Conservation (phyloP, 2,797 vertebrate species). For the Hemibagrus guttatus region DNA sequence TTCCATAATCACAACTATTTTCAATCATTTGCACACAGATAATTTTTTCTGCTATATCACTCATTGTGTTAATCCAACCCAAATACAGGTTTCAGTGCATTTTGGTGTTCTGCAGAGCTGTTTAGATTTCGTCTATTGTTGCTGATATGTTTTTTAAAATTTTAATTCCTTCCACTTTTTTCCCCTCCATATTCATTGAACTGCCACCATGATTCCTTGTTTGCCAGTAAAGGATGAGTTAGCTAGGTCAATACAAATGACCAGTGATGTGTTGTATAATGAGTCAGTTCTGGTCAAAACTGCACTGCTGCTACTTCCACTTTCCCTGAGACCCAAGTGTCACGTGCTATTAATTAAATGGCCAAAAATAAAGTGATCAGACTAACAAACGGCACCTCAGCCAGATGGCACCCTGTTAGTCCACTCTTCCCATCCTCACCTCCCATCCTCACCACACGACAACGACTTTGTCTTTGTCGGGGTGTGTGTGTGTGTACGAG, state of each 20-base stretch:
- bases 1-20: slow-evolving; percentile 19
- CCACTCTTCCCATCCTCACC: slow-evolving; percentile 34
- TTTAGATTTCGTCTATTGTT: background rate
- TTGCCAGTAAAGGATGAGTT: background rate
- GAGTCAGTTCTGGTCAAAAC: slow-evolving; percentile 33
- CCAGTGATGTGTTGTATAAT: slow-evolving; percentile 33
- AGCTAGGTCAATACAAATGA: slow-evolving; percentile 33
- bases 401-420: slow-evolving; percentile 56
- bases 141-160: background rate
- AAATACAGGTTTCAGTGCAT: background rate
- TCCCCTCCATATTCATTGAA: background rate
- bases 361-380: slow-evolving; percentile 54
- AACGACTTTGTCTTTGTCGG: slow-evolving; percentile 29
- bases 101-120: background rate
- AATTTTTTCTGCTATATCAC: slow-evolving; percentile 42
- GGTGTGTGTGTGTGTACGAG: slow-evolving; percentile 19
- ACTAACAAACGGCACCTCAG: slow-evolving; percentile 46
- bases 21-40: slow-evolving; percentile 24
- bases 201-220: slow-evolving; percentile 2
- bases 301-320: slow-evolving; percentile 11
- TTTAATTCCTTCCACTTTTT: background rate
- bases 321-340: slow-evolving; percentile 33
- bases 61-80: slow-evolving; percentile 37
- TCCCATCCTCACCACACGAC: too few species aligned
- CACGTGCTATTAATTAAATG: slow-evolving; percentile 46